Percentiles rank a stretch among this genome's conserved stretches.
These are phyloP conservation scores for Drosophila fuyamai DNA, from an alignment of 1,140 invertebrate genomes.

Conservation along the genomic window DNA sequence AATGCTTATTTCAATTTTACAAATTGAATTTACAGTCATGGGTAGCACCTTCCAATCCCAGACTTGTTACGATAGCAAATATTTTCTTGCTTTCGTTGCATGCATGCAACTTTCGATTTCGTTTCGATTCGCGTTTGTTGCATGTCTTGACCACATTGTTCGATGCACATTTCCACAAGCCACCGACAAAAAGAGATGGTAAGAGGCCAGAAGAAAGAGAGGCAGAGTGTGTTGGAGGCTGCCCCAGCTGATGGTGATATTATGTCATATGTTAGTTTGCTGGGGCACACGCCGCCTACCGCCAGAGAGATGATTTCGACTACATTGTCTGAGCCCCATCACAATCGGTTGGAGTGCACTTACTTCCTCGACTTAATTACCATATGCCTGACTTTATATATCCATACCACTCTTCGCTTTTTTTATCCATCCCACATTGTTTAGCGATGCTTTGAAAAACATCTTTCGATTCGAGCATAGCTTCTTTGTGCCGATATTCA, in stretches of 20 bases:
- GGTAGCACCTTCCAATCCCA: constrained; percentile 18
- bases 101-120: constrained; percentile 80
- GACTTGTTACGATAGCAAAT: constrained; percentile 60
- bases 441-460: constrained; percentile 24
- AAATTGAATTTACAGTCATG: constrained; percentile 37
- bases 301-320: constrained; percentile 30
- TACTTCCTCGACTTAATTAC: constrained; percentile 79
- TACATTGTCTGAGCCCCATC: constrained; percentile 63
- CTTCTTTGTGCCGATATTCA: constrained; percentile 24
- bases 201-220: constrained; percentile 17
- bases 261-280: constrained; percentile 68
- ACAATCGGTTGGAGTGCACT: constrained; percentile 59
- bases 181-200: constrained; percentile 17
- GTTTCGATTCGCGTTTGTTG: constrained; percentile 78
- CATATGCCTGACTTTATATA: constrained; percentile 15
- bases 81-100: constrained; percentile 57
- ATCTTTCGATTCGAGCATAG: constrained; percentile 26
- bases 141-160: constrained; percentile 80
- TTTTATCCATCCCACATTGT: constrained; percentile 2
- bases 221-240: constrained; percentile 40
- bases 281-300: constrained; percentile 43
- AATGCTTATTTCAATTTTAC: too few species aligned
- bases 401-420: neutral
- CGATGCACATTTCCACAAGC: constrained; percentile 48
- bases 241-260: constrained; percentile 46